Conservation (phyloP, 1,140 invertebrate genomes). For the Atta texana region DNA sequence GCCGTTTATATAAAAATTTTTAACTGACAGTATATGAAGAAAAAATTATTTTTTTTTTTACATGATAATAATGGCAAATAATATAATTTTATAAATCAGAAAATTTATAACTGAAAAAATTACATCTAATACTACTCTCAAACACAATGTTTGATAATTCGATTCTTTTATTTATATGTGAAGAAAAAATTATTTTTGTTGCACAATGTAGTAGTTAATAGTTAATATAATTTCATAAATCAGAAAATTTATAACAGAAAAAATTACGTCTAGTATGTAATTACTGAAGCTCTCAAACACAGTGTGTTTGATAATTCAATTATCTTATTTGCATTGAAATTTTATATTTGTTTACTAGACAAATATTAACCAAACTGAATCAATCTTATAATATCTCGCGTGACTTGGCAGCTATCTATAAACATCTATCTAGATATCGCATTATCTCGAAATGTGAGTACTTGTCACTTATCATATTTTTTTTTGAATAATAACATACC, state of each 20-base stretch:
- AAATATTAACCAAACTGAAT: neutral
- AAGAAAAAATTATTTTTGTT: no score
- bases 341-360: neutral
- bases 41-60: no score
- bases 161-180: neutral
- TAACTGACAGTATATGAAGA: no score
- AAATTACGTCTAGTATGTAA: neutral
- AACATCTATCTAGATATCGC: neutral
- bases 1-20: no score
- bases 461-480: neutral
- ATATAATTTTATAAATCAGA: neutral
- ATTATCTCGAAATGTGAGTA: neutral
- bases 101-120: neutral
- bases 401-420: slow-evolving; percentile 26
- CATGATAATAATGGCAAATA: neutral
- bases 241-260: neutral
- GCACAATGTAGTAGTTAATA: neutral
- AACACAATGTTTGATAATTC: neutral
- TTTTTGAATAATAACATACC: slow-evolving; percentile 75
- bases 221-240: neutral
- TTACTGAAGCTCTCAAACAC: neutral
- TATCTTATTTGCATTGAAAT: neutral
- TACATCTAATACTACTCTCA: neutral
- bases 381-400: slow-evolving; percentile 8
- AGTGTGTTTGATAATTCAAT: neutral